Evolutionary conservation across 2,113 vertebrate genomes (phyloP).

Genomic region (Chinchilla lanigera): DNA sequence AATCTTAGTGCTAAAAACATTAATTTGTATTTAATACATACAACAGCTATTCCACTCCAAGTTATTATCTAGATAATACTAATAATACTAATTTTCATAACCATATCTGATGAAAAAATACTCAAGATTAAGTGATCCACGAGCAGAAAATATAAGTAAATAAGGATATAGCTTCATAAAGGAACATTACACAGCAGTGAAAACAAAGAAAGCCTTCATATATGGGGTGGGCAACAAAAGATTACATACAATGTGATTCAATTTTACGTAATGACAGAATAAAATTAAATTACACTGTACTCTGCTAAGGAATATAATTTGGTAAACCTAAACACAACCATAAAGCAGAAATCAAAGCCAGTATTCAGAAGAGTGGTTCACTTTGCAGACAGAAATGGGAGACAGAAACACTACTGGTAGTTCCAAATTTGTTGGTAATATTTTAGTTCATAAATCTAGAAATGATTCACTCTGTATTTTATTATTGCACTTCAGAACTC

Average conservation of each 20-base stretch:
- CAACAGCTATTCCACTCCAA: not conserved
- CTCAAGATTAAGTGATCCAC: not conserved
- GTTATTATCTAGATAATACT: not conserved
- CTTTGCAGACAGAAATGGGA: not conserved
- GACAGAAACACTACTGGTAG: not conserved
- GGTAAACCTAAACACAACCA: not conserved
- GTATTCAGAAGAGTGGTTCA: not conserved
- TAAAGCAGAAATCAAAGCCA: not conserved
- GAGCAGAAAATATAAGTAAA: not conserved
- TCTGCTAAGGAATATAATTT: not conserved
- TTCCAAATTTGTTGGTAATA: not conserved
- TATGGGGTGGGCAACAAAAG: not conserved
- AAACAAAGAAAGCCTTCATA: not conserved
- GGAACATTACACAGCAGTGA: not conserved
- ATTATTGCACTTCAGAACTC: not conserved
- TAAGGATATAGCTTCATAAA: not conserved
- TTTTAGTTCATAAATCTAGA: not conserved
- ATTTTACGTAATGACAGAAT: not conserved
- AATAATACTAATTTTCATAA: not conserved
- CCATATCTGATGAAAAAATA: not conserved
- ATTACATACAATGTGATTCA: not conserved
- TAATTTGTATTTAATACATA: not conserved
- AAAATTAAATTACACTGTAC: not conserved
- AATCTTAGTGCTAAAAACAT: not conserved
- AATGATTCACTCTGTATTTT: slow-evolving; percentile 12